Conservation (phyloP, 2,888 invertebrate species). For the Pristionchus japonicus region DNA sequence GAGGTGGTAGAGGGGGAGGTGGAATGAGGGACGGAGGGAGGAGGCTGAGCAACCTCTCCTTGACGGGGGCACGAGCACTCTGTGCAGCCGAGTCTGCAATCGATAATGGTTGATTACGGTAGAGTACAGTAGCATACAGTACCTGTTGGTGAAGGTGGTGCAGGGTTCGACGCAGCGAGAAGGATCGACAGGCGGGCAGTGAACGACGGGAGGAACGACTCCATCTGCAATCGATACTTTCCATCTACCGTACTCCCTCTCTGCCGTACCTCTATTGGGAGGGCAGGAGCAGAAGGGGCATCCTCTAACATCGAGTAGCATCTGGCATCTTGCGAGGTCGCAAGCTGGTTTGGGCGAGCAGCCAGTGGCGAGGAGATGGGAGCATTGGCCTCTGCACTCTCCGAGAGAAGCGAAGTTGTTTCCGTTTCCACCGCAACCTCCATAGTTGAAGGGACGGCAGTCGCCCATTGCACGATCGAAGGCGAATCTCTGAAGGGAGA, state of each 20-base stretch:
- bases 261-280: conserved; percentile 52
- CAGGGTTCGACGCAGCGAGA: conserved; percentile 71
- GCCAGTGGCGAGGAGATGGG: conserved; percentile 39
- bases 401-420: conserved; percentile 64
- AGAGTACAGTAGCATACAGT: not conserved
- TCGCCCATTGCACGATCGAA: conserved; percentile 70
- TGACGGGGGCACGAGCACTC: conserved; percentile 44
- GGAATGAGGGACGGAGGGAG: conserved; percentile 42
- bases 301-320: conserved; percentile 70
- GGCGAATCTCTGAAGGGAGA: conserved; percentile 69
- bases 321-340: conserved; percentile 69
- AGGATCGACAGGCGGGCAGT: conserved; percentile 70
- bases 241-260: not conserved
- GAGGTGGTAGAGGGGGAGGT: conserved; percentile 52
- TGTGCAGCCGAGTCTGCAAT: conserved; percentile 42
- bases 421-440: conserved; percentile 70
- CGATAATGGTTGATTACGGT: not conserved
- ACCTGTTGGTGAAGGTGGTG: conserved; percentile 70
- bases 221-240: not conserved
- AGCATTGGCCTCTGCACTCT: conserved; percentile 61
- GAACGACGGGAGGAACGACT: conserved; percentile 27
- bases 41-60: conserved; percentile 30
- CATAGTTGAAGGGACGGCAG: conserved; percentile 64
- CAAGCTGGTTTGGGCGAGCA: conserved; percentile 66
- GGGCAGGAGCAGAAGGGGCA: conserved; percentile 73